Evolutionary conservation across 2,888 invertebrate genomes (phyloP), one percentile per base, ranked within the genome.

Genomic region (Lathronympha strigana): DNA sequence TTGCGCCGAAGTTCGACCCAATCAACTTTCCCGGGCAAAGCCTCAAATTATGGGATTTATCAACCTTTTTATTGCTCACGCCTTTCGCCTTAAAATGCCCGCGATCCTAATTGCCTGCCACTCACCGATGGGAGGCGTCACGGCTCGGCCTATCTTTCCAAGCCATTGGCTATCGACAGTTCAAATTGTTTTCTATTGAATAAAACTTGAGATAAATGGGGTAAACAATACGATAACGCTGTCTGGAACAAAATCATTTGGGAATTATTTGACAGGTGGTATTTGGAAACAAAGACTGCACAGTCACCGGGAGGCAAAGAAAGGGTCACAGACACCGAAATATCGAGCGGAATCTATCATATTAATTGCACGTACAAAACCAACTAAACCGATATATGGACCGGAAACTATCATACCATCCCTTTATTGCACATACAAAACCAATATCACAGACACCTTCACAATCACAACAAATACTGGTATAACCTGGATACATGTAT

Each of bases 101-200:
- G 45, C 31, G 11, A 33, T 28, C 50, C 51, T 54, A 62, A 62
- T 62, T 47, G 61, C 53, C 62, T 62, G 62, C 53, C 62, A 53
- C 50, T 61, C 61, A 33, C 33, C 43, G 31, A 11, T 43, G 43
- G 55, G 40, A 55, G 38, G 17, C 43, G 55, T 55, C 40, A 43
- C 21, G 15, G 11, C 38, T 23, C 38, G 45, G 19, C 21, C 49
- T 57, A 49, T 55, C 55, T 55, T 49, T 28, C 28, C 55, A 25
- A 38, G 38, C 45, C 36, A 55, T 49, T 55, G 49, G 21, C 38
- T 49, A 49, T 40, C 28, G 55, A 49, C 63, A n/a, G 11, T 31
- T 38, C 28, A 31, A 63, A 40, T 55, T 49, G 63, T 55, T 49
- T 33, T 63, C 43, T 28, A 19, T 21, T 47, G 43, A 45, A 53